A percentile compares a stretch with the other conserved stretches of the same genome.
These are phyloP conservation scores for Conops quadrifasciatus DNA, from an alignment of 2,888 invertebrate genomes.

Conservation along the genomic window DNA sequence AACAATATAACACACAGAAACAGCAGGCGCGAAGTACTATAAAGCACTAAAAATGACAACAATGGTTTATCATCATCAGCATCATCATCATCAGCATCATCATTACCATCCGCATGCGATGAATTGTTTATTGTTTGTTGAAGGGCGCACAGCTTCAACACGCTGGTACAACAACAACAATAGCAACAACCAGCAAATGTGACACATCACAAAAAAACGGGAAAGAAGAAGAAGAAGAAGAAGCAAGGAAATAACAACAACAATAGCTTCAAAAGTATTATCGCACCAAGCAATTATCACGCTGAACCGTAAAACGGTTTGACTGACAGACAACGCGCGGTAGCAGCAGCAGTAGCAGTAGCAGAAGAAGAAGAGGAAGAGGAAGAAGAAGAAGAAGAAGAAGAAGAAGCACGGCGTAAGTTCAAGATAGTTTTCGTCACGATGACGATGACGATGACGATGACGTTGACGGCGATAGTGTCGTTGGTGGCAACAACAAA, in stretches of 20 bases:
- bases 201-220: slow-evolving; percentile 26
- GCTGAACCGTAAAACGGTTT: slow-evolving; percentile 27
- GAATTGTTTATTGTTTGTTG: slow-evolving; percentile 35
- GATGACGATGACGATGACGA: slow-evolving; percentile 24
- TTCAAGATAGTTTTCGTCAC: neutral
- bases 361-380: no score
- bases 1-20: neutral
- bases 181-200: slow-evolving; percentile 32
- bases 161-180: slow-evolving; percentile 27
- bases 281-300: slow-evolving; percentile 31
- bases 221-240: neutral
- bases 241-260: neutral
- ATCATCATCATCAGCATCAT: no score
- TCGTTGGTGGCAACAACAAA: no score
- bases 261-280: slow-evolving; percentile 7
- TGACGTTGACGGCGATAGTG: slow-evolving; percentile 4
- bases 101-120: no score
- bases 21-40: no score
- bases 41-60: neutral
- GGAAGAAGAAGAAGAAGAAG: no score
- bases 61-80: neutral
- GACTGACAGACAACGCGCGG: slow-evolving; percentile 25
- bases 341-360: neutral
- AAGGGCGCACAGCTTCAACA: slow-evolving; percentile 36
- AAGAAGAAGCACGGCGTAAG: no score